Evolutionary conservation across 2,888 invertebrate species (phyloP).

Genomic region (Aproaerema taeniolella): DNA sequence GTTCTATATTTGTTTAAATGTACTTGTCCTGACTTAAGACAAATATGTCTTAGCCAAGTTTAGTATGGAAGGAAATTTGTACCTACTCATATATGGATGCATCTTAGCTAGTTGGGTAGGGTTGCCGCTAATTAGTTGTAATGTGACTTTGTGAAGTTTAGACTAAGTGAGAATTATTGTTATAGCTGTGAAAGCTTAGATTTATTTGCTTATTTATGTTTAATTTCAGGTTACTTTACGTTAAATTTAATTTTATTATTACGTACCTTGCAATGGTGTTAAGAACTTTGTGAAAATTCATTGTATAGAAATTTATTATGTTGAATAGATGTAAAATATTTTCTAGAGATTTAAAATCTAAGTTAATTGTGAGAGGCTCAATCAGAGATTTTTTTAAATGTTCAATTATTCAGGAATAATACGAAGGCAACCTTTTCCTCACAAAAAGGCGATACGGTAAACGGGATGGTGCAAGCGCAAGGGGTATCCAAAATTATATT

Average conservation of each 20-base stretch:
- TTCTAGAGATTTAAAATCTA: no score
- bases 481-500: no score
- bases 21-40: conserved; percentile 58
- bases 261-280: no score
- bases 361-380: no score
- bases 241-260: no score
- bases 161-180: conserved; percentile 20
- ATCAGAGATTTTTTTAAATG: no score
- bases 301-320: no score
- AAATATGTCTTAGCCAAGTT: conserved; percentile 67
- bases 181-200: neutral
- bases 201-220: no score
- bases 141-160: conserved; percentile 32
- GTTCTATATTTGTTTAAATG: conserved; percentile 60
- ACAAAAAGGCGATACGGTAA: conserved; percentile 54
- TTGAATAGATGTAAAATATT: no score
- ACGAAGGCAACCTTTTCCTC: conserved; percentile 73
- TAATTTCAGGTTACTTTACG: neutral
- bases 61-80: conserved; percentile 66
- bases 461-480: conserved; percentile 30
- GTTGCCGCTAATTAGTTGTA: conserved; percentile 52
- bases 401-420: conserved; percentile 75
- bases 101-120: conserved; percentile 50
- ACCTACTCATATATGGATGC: conserved; percentile 67
- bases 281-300: no score